Conservation (phyloP, 1,140 invertebrate genomes). For the Drosophila littoralis region DNA sequence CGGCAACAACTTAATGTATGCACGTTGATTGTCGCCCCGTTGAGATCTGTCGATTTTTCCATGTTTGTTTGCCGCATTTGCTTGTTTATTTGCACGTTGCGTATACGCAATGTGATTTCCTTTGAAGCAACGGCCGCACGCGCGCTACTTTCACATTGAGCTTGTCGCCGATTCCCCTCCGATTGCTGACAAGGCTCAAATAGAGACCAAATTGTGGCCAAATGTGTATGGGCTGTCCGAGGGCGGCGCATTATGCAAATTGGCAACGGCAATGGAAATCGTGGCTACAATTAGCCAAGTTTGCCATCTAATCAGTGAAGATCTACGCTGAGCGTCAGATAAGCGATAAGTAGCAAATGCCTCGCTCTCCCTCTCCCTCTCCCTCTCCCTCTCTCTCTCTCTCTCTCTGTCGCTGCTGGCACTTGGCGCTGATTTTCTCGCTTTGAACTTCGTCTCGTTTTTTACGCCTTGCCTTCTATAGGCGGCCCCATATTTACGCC, state of each 20-base stretch:
- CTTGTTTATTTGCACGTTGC: slow-evolving; percentile 72
- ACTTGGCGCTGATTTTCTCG: slow-evolving; percentile 34
- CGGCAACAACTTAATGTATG: slow-evolving; percentile 27
- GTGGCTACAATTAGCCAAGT: slow-evolving; percentile 25
- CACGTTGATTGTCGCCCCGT: slow-evolving; percentile 64
- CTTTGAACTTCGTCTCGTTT: slow-evolving; percentile 56
- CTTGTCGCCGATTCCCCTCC: slow-evolving; percentile 41
- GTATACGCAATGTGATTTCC: slow-evolving; percentile 78
- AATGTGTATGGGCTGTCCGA: background rate
- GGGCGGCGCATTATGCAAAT: slow-evolving; percentile 9
- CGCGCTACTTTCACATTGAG: slow-evolving; percentile 51
- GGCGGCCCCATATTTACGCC: slow-evolving; percentile 42
- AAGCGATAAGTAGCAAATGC: slow-evolving; percentile 60
- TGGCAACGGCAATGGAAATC: slow-evolving; percentile 14
- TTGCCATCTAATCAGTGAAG: slow-evolving; percentile 49
- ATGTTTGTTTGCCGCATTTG: slow-evolving; percentile 65
- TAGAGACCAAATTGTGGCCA: slow-evolving; percentile 20
- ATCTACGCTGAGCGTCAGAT: slow-evolving; percentile 38
- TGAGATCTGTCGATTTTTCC: slow-evolving; percentile 69
- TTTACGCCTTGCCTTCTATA: slow-evolving; percentile 58
- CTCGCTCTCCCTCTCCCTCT: background rate
- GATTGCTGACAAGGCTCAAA: slow-evolving; percentile 55
- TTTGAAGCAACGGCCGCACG: slow-evolving; percentile 57
- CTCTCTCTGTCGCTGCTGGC: slow-evolving; percentile 28
- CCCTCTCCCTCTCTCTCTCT: background rate